Percentiles rank a stretch among this genome's conserved stretches.
Conservation (phyloP, 2,113 vertebrate genomes). For the Lontra canadensis region DNA sequence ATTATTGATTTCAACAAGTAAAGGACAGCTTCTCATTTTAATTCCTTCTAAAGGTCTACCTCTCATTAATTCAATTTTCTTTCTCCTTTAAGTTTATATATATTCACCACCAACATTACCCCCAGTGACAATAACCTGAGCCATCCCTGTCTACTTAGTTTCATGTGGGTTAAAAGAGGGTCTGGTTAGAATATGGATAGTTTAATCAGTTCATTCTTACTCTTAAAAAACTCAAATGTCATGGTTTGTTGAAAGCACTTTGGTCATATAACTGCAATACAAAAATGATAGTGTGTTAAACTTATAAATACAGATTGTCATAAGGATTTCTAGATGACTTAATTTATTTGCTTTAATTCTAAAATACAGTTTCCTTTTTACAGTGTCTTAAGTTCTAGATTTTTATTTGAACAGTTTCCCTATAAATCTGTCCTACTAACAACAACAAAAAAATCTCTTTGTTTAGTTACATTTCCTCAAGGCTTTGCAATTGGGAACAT, state of each 20-base stretch:
- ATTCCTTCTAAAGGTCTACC: not conserved
- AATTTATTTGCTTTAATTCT: conserved; percentile 8
- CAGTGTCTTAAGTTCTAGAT: not conserved
- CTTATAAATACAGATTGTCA: not conserved
- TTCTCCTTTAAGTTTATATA: not conserved
- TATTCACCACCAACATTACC: not conserved
- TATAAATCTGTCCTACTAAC: not conserved
- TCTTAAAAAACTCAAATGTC: conserved; percentile 24
- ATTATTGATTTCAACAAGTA: conserved; percentile 29
- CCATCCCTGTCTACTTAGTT: not conserved
- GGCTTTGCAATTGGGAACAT: not conserved
- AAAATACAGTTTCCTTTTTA: conserved; percentile 2
- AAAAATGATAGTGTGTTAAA: conserved; percentile 27
- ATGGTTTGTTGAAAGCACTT: not conserved
- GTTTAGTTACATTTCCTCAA: not conserved
- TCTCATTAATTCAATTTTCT: not conserved
- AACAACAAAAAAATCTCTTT: not conserved
- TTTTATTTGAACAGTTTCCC: not conserved
- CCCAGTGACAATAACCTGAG: not conserved
- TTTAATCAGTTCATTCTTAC: not conserved
- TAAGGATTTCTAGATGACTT: not conserved
- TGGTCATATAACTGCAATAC: not conserved
- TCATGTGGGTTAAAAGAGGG: not conserved
- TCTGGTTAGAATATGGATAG: not conserved
- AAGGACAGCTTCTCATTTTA: not conserved